These are phyloP conservation scores for Psittacus erithacus DNA, from an alignment of 2,113 vertebrate genomes.

Conservation along the genomic window DNA sequence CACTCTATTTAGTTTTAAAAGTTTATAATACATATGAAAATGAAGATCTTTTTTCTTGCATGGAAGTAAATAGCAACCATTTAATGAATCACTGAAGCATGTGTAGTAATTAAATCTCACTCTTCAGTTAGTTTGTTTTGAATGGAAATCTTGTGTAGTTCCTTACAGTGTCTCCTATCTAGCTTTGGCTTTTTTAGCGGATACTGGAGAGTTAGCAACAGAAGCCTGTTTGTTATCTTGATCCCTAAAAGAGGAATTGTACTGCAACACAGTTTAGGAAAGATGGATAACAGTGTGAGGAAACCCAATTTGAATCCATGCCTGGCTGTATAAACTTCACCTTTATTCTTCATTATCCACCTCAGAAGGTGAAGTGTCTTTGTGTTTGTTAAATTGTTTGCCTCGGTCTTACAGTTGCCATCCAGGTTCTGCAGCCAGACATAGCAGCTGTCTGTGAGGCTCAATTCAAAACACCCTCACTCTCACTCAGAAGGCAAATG, in stretches of 20 bases:
- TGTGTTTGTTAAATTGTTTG: not conserved
- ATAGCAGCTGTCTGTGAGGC: not conserved
- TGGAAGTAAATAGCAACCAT: not conserved
- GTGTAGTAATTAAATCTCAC: not conserved
- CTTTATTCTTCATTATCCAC: constrained; percentile 11
- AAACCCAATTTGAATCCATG: not conserved
- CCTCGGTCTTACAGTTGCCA: not conserved
- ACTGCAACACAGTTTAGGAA: not conserved
- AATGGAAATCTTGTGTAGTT: not conserved
- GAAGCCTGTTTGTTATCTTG: not conserved
- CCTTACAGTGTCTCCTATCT: not conserved
- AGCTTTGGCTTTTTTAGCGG: not conserved
- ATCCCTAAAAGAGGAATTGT: not conserved
- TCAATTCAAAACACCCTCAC: not conserved
- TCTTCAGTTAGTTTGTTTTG: not conserved
- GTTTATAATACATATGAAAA: not conserved
- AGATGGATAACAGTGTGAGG: not conserved
- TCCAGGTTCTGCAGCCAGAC: not conserved
- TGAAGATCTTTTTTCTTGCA: not conserved
- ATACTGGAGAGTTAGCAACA: not conserved
- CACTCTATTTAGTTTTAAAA: not conserved
- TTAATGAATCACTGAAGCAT: not conserved
- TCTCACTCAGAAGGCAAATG: not conserved
- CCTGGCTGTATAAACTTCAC: not conserved
- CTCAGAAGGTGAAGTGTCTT: not conserved